Conservation (phyloP, 1,140 invertebrate genomes). For the Lucilia cuprina region DNA sequence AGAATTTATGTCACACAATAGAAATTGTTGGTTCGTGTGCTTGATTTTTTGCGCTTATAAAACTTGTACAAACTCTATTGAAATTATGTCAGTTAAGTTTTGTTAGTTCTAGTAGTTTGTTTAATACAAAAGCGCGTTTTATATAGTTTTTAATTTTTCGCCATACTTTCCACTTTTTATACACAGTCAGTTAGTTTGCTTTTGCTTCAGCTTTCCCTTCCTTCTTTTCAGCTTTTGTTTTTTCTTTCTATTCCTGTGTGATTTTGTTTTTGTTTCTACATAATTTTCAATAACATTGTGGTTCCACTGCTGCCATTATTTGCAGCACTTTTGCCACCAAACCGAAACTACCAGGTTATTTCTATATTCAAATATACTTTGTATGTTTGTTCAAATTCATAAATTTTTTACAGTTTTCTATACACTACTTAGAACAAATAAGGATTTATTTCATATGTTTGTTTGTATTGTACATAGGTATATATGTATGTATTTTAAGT, state of each 20-base stretch:
- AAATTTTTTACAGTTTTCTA: too few species aligned
- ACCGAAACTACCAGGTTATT: background rate
- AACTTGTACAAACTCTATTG: background rate
- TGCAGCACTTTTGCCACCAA: background rate
- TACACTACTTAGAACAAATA: too few species aligned
- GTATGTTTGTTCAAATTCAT: too few species aligned
- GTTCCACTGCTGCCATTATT: background rate
- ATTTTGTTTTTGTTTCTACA: background rate
- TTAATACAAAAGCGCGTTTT: background rate
- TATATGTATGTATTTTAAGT: too few species aligned
- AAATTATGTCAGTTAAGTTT: constrained; percentile 15
- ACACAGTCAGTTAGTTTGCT: too few species aligned
- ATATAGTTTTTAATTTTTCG: background rate
- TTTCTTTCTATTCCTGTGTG: background rate
- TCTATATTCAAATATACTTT: background rate
- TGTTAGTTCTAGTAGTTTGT: background rate
- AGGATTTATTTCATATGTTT: too few species aligned
- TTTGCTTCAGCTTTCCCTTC: background rate
- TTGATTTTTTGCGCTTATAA: background rate
- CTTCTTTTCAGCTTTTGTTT: background rate
- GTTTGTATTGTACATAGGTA: background rate
- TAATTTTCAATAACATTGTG: background rate
- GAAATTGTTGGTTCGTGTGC: background rate
- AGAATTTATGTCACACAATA: background rate
- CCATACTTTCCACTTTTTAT: too few species aligned